A percentile compares a stretch with the other conserved stretches of the same genome.
These are phyloP conservation scores for Lycophotia porphyrea DNA, from an alignment of 2,888 invertebrate genomes.

Conservation along the genomic window DNA sequence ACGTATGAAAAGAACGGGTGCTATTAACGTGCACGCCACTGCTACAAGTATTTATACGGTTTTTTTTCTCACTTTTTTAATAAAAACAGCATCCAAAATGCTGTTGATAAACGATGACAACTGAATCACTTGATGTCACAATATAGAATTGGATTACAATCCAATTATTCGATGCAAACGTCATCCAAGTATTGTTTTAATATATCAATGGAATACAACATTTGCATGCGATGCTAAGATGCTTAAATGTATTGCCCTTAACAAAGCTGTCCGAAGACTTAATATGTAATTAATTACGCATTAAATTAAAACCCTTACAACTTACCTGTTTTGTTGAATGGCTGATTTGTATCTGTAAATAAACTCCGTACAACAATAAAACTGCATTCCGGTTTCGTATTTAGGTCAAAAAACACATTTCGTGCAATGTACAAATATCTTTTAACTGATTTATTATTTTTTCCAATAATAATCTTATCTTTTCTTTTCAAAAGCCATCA, in stretches of 20 bases:
- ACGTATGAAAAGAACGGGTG: constrained; percentile 18
- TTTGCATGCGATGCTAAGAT: constrained; percentile 2
- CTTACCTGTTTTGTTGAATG: too few species aligned
- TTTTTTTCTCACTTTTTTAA: constrained; percentile 23
- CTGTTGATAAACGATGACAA: constrained; percentile 15
- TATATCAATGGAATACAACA: neutral
- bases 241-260: neutral
- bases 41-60: neutral
- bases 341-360: constrained; percentile 6
- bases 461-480: neutral
- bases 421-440: neutral
- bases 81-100: constrained; percentile 13
- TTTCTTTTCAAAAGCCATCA: neutral
- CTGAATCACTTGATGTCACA: neutral
- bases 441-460: neutral
- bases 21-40: constrained; percentile 27
- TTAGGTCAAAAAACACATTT: neutral
- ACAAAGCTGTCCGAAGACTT: neutral
- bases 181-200: neutral
- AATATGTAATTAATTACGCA: constrained; percentile 1
- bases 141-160: neutral
- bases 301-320: too few species aligned
- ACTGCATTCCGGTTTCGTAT: neutral
- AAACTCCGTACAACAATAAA: neutral
- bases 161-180: constrained; percentile 2